Evolutionary conservation across 2,888 invertebrate genomes (phyloP), one percentile per base, ranked within the genome.

Genomic region (Nesidiocoris tenuis): DNA sequence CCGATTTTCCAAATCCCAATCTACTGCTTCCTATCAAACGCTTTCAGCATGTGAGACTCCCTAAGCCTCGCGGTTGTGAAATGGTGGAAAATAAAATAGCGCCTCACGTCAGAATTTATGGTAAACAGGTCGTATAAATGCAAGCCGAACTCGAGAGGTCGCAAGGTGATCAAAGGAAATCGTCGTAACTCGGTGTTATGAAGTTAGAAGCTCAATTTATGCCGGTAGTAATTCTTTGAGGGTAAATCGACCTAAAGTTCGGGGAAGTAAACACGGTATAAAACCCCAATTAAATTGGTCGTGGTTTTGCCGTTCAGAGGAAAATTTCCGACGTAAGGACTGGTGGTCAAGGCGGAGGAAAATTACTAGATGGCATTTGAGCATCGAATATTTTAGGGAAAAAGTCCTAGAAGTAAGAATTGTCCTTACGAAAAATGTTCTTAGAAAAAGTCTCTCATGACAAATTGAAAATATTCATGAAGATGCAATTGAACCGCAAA

Each of bases 121-220:
- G 61, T 67, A 68, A 75, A 75, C 63, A 74, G 74, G 65, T 74
- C 66, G 74, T 74, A 74, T 74, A 74, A 74, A 74, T 74, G 74
- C 74, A 74, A 74, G 72, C 72, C 72, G 39, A 72, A 72, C 55
- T 21, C 39, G 22, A 25, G 63, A 65, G 65, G 65, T n/a, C 56
- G 63, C 59, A 61, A 72, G 55, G 63, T 61, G 72, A 72, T 72
- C 72, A 72, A 61, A 72, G 63, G 72, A 39, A 72, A 72, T 72
- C 61, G 72, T 72, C 72, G 72, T 72, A 72, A 72, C 72, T 72
- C 54, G 72, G 72, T 54, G 72, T 72, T 72, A 72, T 72, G 72
- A 72, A 61, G 72, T 72, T 72, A 54, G 61, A 72, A 72, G 25
- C 72, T 63, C 61, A 72, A 72, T 72, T 72, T 72, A 72, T 25